Evolutionary conservation across 2,797 vertebrate species (phyloP).

Genomic region (Pipistrellus kuhlii): DNA sequence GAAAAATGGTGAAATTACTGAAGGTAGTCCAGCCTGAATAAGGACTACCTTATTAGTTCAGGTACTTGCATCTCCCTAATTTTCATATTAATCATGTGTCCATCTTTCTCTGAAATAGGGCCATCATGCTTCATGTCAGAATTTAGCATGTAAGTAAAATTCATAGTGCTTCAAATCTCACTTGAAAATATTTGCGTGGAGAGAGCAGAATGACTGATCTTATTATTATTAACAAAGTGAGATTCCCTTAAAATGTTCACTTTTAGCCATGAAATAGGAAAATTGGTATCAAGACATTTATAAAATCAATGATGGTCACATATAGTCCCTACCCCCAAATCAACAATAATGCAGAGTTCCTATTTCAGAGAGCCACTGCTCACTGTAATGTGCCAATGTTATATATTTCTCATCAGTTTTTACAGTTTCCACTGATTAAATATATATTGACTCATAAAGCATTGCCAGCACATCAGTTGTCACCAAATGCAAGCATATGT

Average conservation of each 20-base stretch:
- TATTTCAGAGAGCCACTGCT: constrained; percentile 80
- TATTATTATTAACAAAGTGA: constrained; percentile 85
- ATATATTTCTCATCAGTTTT: constrained; percentile 93
- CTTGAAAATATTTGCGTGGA: constrained; percentile 91
- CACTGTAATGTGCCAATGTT: constrained; percentile 82
- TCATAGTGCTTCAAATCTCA: constrained; percentile 90
- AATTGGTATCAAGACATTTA: constrained; percentile 64
- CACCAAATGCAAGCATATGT: constrained; percentile 92
- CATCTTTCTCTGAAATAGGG: constrained; percentile 91
- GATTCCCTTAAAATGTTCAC: constrained; percentile 73
- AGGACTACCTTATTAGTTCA: constrained; percentile 98
- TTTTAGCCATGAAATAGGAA: constrained; percentile 70
- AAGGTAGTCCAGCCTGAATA: constrained; percentile 94
- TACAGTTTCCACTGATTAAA: constrained; percentile 94
- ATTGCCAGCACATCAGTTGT: constrained; percentile 94
- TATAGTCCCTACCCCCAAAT: constrained; percentile 38
- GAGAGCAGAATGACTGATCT: constrained; percentile 85
- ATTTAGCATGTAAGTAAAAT: constrained; percentile 93
- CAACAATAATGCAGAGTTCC: constrained; percentile 73
- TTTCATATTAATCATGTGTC: constrained; percentile 98
- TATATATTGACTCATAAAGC: constrained; percentile 97
- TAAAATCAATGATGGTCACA: constrained; percentile 56
- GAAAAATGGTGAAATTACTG: constrained; percentile 98
- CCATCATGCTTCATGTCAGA: constrained; percentile 89
- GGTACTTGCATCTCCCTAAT: constrained; percentile 97